Evolutionary conservation across 2,797 vertebrate genomes (phyloP).

Genomic region (Dipus sagitta): DNA sequence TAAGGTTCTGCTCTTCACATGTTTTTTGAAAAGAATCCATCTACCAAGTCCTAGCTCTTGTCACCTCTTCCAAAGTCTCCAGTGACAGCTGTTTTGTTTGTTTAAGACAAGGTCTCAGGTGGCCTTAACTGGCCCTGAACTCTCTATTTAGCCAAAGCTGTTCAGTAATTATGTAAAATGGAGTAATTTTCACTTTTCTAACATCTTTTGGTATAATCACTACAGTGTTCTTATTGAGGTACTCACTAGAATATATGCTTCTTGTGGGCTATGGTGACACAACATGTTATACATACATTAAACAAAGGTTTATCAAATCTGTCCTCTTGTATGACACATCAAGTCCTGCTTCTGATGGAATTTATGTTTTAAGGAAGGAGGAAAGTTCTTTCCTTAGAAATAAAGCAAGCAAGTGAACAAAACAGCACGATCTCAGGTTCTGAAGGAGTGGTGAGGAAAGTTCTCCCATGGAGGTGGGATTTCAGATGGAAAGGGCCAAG

Average conservation of each 20-base stretch:
- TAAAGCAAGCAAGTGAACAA: background rate
- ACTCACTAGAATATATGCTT: background rate
- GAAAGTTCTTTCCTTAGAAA: background rate
- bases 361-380: background rate
- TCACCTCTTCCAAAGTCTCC: background rate
- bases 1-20: background rate
- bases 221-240: background rate
- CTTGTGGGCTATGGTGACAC: background rate
- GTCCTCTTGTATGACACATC: background rate
- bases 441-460: background rate
- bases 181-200: background rate
- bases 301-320: conserved; percentile 2
- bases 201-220: background rate
- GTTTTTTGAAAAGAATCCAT: conserved; percentile 43
- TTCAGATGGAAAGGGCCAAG: background rate
- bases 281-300: conserved; percentile 28
- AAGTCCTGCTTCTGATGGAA: background rate
- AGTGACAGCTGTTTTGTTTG: background rate
- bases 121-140: background rate
- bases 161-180: background rate
- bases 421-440: background rate
- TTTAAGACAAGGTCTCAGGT: background rate
- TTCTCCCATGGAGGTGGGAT: background rate
- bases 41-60: conserved; percentile 11
- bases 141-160: background rate